These are phyloP conservation scores for Proisotoma minuta DNA, from an alignment of 2,888 invertebrate genomes.

Conservation along the genomic window DNA sequence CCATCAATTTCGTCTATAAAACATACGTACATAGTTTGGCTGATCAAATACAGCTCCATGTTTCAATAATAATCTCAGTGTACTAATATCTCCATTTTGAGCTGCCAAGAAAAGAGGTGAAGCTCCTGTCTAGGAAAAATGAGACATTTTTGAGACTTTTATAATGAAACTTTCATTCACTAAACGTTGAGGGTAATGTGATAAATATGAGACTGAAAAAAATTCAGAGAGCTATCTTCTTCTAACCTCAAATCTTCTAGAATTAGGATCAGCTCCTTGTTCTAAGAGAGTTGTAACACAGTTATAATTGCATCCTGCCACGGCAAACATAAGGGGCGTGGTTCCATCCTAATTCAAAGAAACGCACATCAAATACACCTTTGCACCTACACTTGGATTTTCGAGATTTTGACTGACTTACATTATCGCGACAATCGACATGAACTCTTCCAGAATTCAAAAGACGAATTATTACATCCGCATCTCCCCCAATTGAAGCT, in stretches of 20 bases:
- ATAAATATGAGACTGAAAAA: too few species aligned
- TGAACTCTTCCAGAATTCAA: slow-evolving; percentile 90
- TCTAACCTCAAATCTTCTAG: slow-evolving; percentile 64
- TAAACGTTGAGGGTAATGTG: too few species aligned
- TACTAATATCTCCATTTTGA: slow-evolving; percentile 83
- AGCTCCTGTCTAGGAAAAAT: slow-evolving; percentile 71
- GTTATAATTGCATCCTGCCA: slow-evolving; percentile 82
- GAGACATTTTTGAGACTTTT: neutral
- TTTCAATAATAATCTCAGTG: slow-evolving; percentile 71
- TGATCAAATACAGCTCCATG: slow-evolving; percentile 73
- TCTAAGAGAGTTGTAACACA: slow-evolving; percentile 81
- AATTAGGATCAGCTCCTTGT: slow-evolving; percentile 85
- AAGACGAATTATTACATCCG: slow-evolving; percentile 67
- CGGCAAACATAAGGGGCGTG: slow-evolving; percentile 84
- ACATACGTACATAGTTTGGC: slow-evolving; percentile 64
- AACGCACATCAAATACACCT: too few species aligned
- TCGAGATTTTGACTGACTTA: slow-evolving; percentile 52
- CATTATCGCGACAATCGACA: slow-evolving; percentile 90
- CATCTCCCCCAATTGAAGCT: slow-evolving; percentile 81
- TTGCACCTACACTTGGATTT: too few species aligned
- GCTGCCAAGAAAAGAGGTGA: slow-evolving; percentile 90
- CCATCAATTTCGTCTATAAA: neutral
- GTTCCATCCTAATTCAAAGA: slow-evolving; percentile 71
- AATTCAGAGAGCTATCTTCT: neutral
- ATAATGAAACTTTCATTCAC: too few species aligned